Conservation (phyloP, 2,797 vertebrate genomes). For the Labeo calbasu region DNA sequence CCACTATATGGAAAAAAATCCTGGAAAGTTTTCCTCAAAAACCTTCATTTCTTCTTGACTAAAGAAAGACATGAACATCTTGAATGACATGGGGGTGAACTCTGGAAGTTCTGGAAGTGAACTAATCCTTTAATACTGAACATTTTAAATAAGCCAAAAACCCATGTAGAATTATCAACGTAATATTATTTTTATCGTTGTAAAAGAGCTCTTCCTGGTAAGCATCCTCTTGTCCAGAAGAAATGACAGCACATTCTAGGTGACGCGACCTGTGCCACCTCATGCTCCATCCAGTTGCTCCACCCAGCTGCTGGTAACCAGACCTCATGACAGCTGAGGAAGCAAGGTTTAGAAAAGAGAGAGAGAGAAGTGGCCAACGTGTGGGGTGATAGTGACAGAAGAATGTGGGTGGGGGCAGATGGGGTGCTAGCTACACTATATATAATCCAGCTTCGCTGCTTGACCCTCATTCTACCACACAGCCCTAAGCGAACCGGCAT, state of each 20-base stretch:
- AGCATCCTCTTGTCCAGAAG: not conserved
- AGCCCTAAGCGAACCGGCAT: slow-evolving; percentile 54
- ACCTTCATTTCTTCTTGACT: too few species aligned
- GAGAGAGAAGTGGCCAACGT: slow-evolving; percentile 40
- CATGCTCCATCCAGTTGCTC: slow-evolving; percentile 39
- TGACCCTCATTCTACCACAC: slow-evolving; percentile 68
- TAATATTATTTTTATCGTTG: not conserved
- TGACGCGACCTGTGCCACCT: slow-evolving; percentile 5
- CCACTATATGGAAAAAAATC: too few species aligned
- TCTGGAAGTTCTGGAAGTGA: too few species aligned
- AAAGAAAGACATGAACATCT: too few species aligned
- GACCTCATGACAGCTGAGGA: slow-evolving; percentile 75
- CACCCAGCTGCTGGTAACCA: slow-evolving; percentile 68
- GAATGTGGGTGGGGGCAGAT: slow-evolving; percentile 50
- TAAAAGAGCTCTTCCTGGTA: not conserved
- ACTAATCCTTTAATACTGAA: too few species aligned
- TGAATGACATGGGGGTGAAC: too few species aligned
- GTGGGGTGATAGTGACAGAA: slow-evolving; percentile 17
- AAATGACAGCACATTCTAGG: slow-evolving; percentile 8
- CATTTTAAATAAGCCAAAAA: not conserved
- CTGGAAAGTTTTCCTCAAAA: too few species aligned
- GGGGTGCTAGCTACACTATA: slow-evolving; percentile 69
- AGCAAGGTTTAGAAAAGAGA: slow-evolving; percentile 46
- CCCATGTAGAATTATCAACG: not conserved
- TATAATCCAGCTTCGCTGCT: slow-evolving; percentile 66